phyloP scores from a whole-genome alignment of 2,888 invertebrate genomes.

The Campoplex capitator region DNA sequence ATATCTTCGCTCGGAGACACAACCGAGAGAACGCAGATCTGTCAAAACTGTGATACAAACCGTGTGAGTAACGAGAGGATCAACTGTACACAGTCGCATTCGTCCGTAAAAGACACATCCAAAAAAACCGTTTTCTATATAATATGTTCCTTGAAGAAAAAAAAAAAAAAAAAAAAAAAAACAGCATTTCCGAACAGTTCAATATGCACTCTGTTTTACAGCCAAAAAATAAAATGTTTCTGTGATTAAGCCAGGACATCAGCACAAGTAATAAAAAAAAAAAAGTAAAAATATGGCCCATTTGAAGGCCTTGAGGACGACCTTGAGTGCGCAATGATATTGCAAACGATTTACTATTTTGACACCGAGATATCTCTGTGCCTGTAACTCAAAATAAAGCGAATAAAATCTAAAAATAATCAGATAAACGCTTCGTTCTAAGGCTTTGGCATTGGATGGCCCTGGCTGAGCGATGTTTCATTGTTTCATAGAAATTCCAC shows the following conservation, averaged over 20 bases:
- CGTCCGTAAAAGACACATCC: neutral
- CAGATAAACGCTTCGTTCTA: neutral
- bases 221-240: too few species aligned
- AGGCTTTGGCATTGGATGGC: neutral
- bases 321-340: too few species aligned
- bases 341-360: too few species aligned
- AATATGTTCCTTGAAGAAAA: too few species aligned
- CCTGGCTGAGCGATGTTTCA: neutral
- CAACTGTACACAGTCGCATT: neutral
- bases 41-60: conserved; percentile 4
- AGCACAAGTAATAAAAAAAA: too few species aligned
- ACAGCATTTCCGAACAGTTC: too few species aligned
- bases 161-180: too few species aligned
- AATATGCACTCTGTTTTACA: too few species aligned
- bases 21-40: neutral
- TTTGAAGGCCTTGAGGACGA: too few species aligned
- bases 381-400: neutral
- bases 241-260: too few species aligned
- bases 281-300: too few species aligned
- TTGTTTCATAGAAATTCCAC: neutral
- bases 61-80: conserved; percentile 9
- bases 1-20: conserved; percentile 9
- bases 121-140: neutral
- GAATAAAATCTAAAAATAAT: neutral
- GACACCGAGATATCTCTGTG: too few species aligned